Percentiles rank a stretch among this genome's conserved stretches.
Evolutionary conservation across 2,113 vertebrate genomes (phyloP).

Genomic region (Phoxinus phoxinus): DNA sequence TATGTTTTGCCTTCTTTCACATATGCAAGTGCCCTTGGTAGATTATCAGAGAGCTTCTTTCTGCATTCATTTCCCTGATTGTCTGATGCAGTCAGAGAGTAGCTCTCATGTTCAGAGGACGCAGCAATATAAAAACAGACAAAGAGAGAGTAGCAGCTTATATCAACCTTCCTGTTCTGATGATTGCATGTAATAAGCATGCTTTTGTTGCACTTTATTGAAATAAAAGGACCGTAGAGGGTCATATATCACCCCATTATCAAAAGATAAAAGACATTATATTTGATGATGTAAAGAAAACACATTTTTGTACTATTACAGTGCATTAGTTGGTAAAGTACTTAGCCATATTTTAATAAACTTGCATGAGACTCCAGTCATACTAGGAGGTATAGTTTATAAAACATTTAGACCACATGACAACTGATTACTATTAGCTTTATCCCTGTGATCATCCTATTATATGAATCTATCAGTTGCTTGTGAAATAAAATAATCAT

Average conservation of each 20-base stretch:
- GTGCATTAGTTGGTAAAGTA: neutral
- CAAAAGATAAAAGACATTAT: neutral
- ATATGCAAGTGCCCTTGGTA: constrained; percentile 11
- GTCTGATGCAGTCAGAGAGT: neutral
- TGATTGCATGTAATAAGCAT: neutral
- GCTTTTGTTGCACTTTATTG: neutral
- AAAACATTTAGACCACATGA: neutral
- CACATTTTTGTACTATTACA: neutral
- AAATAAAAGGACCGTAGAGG: neutral
- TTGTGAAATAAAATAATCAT: neutral
- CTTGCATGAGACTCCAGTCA: neutral
- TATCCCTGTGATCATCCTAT: neutral
- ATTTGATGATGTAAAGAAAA: neutral
- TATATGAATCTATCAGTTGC: neutral
- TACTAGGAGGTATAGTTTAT: neutral
- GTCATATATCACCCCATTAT: neutral
- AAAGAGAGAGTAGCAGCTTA: neutral
- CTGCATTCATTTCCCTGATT: constrained; percentile 19
- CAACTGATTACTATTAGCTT: neutral
- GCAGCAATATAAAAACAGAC: neutral
- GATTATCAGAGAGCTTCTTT: constrained; percentile 28
- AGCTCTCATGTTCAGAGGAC: neutral
- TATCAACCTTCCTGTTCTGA: constrained; percentile 2
- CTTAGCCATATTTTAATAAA: neutral
- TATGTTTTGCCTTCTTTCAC: constrained; percentile 6